These are phyloP conservation scores for Apteryx mantelli DNA, from an alignment of 2,113 vertebrate genomes.

Conservation along the genomic window DNA sequence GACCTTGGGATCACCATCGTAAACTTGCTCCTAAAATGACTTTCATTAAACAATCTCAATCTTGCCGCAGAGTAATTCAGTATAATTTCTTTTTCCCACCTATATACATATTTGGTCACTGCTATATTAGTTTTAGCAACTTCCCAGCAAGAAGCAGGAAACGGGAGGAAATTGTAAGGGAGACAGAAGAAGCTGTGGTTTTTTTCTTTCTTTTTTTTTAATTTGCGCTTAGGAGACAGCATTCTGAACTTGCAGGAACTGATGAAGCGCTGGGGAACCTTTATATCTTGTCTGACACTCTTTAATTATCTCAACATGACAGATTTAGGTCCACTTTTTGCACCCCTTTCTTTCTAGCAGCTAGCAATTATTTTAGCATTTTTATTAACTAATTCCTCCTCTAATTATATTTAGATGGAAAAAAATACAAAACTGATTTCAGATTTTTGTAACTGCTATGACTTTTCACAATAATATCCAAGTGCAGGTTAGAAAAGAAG, in stretches of 20 bases:
- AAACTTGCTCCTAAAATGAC: background rate
- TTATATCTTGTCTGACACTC: background rate
- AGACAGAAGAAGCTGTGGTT: rapidly evolving
- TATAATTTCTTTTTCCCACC: background rate
- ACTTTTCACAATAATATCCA: background rate
- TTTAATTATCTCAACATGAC: background rate
- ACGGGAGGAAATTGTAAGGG: background rate
- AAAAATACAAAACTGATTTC: background rate
- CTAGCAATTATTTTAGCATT: background rate
- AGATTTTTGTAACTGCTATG: background rate
- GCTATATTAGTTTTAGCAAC: background rate
- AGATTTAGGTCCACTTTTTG: background rate
- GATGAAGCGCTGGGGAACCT: background rate
- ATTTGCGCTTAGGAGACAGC: background rate
- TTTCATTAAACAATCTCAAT: background rate
- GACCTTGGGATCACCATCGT: background rate
- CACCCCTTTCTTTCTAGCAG: background rate
- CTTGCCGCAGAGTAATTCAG: background rate
- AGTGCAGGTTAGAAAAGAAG: background rate
- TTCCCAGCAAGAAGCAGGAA: background rate
- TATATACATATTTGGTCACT: background rate
- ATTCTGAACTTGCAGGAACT: background rate
- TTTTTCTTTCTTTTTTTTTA: background rate
- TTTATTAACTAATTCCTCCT: background rate
- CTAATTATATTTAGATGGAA: background rate